phyloP scores from a whole-genome alignment of 2,797 vertebrate genomes.

The Syngnathus acus region DNA sequence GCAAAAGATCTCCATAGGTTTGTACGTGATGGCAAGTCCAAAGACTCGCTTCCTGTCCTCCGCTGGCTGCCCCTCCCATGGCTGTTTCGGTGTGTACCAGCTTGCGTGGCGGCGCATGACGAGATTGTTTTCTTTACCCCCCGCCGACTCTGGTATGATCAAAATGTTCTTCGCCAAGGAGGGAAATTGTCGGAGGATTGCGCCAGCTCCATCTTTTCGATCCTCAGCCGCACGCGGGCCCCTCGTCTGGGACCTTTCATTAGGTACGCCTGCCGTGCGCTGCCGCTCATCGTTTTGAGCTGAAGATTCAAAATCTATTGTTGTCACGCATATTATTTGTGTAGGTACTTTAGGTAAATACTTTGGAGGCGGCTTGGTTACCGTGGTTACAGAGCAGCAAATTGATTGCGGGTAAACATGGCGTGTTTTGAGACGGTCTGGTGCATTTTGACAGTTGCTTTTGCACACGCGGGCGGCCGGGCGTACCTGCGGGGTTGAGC shows the following conservation, averaged over 20 bases:
- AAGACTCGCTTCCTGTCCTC: background rate
- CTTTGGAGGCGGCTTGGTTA: background rate
- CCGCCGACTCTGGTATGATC: conserved; percentile 47
- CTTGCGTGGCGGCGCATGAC: conserved; percentile 13
- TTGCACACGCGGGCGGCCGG: conserved; percentile 1
- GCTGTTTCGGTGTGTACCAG: conserved; percentile 38
- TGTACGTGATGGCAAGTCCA: background rate
- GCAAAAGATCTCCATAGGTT: background rate
- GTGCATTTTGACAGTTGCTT: conserved; percentile 27
- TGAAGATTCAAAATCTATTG: background rate
- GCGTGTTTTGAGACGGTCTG: conserved; percentile 36
- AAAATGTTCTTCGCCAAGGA: conserved; percentile 52
- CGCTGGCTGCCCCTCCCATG: conserved; percentile 7
- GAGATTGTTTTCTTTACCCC: conserved; percentile 46
- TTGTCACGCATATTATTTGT: too few relatives aligned
- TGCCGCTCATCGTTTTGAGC: background rate
- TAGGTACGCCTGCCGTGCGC: too few relatives aligned
- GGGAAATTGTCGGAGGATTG: conserved; percentile 61
- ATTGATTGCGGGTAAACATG: conserved; percentile 2
- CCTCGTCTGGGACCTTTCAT: too few relatives aligned
- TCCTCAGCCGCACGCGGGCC: background rate
- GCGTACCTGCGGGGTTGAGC: conserved; percentile 35
- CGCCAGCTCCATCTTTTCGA: conserved; percentile 21
- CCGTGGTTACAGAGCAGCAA: background rate
- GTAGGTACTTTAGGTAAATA: too few relatives aligned